These are phyloP conservation scores for Parnassius smintheus DNA, from an alignment of 2,888 invertebrate genomes.

Conservation along the genomic window DNA sequence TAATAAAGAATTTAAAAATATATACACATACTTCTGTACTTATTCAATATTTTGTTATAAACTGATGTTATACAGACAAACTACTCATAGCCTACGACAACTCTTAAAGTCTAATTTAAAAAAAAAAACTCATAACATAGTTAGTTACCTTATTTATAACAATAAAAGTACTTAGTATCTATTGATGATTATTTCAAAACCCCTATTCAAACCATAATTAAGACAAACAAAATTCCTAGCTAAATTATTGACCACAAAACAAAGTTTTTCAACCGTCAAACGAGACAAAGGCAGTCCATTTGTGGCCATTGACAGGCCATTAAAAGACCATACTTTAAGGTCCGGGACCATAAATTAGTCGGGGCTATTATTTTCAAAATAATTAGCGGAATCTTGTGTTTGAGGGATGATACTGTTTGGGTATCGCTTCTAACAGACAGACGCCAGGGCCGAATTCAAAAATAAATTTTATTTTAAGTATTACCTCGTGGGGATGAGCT, in stretches of 20 bases:
- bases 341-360: conserved; percentile 52
- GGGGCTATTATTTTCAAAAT: conserved; percentile 51
- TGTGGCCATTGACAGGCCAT: conserved; percentile 54
- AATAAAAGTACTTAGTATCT: conserved; percentile 14
- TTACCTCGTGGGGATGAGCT: no score
- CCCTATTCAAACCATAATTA: conserved; percentile 20
- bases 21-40: no score
- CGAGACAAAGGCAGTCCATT: conserved; percentile 38
- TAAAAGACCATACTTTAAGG: conserved; percentile 58
- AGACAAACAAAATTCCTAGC: conserved; percentile 16
- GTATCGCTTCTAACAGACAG: conserved; percentile 28
- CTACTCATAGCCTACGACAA: neutral
- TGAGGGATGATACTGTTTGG: conserved; percentile 41
- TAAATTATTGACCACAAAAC: conserved; percentile 32
- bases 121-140: neutral
- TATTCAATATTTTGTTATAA: no score
- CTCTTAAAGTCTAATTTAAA: neutral
- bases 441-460: conserved; percentile 37
- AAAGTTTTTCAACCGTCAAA: conserved; percentile 29
- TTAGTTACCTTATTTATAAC: neutral
- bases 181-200: conserved; percentile 5
- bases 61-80: no score
- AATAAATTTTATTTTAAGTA: neutral
- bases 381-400: conserved; percentile 55
- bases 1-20: no score